Conservation (phyloP, 2,888 invertebrate genomes). For the Spodoptera littoralis region DNA sequence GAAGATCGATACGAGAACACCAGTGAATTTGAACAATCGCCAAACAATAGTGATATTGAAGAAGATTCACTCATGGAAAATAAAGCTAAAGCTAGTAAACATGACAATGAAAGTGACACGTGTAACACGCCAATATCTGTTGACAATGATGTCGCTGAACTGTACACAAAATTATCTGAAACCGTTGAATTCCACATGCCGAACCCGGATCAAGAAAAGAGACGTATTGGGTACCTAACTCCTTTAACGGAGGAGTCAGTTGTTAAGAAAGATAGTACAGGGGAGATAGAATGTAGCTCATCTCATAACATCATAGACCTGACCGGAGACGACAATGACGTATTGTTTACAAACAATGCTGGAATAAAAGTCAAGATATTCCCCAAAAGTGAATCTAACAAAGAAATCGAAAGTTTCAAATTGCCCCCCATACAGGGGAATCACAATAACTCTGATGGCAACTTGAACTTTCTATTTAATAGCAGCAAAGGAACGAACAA, state of each 20-base stretch:
- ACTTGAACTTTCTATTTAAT: slow-evolving; percentile 72
- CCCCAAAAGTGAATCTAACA: slow-evolving; percentile 51
- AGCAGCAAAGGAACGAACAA: slow-evolving; percentile 54
- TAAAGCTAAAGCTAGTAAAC: slow-evolving; percentile 38
- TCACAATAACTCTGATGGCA: slow-evolving; percentile 65
- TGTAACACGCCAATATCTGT: slow-evolving; percentile 70
- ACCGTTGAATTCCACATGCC: slow-evolving; percentile 60
- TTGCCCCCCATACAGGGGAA: slow-evolving; percentile 76
- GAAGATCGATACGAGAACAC: slow-evolving; percentile 57
- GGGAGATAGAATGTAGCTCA: slow-evolving; percentile 64
- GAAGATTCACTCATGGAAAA: slow-evolving; percentile 78
- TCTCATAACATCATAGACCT: slow-evolving; percentile 35
- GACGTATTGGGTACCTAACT: slow-evolving; percentile 67
- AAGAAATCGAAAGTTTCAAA: slow-evolving; percentile 63
- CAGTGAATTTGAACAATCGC: slow-evolving; percentile 64
- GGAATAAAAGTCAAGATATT: slow-evolving; percentile 70
- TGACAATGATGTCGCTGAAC: slow-evolving; percentile 75
- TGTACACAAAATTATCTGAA: slow-evolving; percentile 74
- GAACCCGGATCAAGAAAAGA: slow-evolving; percentile 57
- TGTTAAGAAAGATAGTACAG: slow-evolving; percentile 69
- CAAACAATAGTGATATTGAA: slow-evolving; percentile 70
- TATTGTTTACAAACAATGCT: slow-evolving; percentile 67
- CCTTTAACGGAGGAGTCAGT: slow-evolving; percentile 81
- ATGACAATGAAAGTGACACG: slow-evolving; percentile 60
- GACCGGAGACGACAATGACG: slow-evolving; percentile 59